Evolutionary conservation across 2,797 vertebrate species (phyloP), one percentile per base, ranked within the genome.

Genomic region (Pteropus rufus): DNA sequence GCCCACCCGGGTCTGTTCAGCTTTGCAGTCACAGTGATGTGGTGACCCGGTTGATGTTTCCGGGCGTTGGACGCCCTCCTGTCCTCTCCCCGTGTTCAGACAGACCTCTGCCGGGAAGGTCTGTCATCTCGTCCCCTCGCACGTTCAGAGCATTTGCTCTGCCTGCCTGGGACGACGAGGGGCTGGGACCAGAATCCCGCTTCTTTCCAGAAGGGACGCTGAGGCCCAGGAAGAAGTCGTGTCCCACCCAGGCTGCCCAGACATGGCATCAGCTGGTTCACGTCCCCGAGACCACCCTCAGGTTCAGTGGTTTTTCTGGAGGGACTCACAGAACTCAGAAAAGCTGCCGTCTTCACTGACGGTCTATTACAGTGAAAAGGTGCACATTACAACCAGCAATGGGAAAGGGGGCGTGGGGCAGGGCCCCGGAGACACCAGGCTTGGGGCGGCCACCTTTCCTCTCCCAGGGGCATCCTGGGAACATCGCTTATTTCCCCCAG

Each of bases 301-400:
- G 31, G 4, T 44, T 81, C 36, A 1, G 10, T 5, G 31, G 8
- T 9, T 18, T 58, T 15, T 1, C 39, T 12, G 0, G 14, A 49
- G 19, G 75, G 16, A 41, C 49, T 12, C 65, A 41, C 41, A 5
- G 41, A 19, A 34, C n/a, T 34, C 36, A 34, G 65, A 24, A 44
- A 23, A 60, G 31, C 54, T 1, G 0, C 10, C 1, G 23, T 15
- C 1, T n/a, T 23, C 23, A 3, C 0, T 16, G 52, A 60, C 0
- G 1, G 2, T 8, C 8, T 16, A 26, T 12, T 44, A 8, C 18
- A 2, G 0, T 8, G n/a, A 24, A 60, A 80, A 6, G 2, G 3
- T 0, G 8, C 34, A 7, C 6, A 2, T 16, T 9, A 12, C 58
- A 7, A 4, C 34, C 18, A 67, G n/a, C 58, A 26, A 5, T 41